These are phyloP conservation scores for Eulacestoma nigropectus DNA, from an alignment of 2,113 vertebrate species.

Conservation along the genomic window DNA sequence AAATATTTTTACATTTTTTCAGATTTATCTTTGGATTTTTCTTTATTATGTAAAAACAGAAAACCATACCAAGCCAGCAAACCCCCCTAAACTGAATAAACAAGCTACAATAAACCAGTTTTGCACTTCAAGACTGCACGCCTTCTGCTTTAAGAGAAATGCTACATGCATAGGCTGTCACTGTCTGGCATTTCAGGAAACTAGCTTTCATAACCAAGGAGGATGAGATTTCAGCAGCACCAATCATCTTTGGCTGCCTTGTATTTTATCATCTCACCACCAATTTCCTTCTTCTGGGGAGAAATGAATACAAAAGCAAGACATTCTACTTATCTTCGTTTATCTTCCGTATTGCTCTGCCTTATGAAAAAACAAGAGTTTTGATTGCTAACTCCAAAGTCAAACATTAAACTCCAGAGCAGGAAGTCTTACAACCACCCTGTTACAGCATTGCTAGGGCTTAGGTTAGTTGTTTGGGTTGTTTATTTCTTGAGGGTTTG, in stretches of 20 bases:
- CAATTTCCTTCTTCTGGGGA: background rate
- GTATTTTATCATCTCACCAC: background rate
- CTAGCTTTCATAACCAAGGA: background rate
- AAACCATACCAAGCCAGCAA: background rate
- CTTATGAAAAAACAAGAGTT: background rate
- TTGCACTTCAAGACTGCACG: background rate
- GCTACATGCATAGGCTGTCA: background rate
- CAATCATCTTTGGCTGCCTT: background rate
- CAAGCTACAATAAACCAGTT: background rate
- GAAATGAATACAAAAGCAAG: background rate
- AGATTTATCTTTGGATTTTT: background rate
- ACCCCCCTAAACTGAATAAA: background rate
- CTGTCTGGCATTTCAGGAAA: background rate
- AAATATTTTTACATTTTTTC: background rate
- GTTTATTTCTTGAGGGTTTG: background rate
- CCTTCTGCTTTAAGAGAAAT: background rate
- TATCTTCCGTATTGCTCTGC: background rate
- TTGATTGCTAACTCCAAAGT: background rate
- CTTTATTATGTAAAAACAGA: background rate
- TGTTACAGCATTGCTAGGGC: background rate
- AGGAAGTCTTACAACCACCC: background rate
- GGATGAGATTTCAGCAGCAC: background rate
- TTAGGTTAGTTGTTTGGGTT: background rate
- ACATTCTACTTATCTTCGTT: background rate
- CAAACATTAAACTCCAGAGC: background rate